A percentile compares a stretch with the other conserved stretches of the same genome.
Conservation (phyloP, 2,797 vertebrate genomes). For the Sebastes paucispinis region DNA sequence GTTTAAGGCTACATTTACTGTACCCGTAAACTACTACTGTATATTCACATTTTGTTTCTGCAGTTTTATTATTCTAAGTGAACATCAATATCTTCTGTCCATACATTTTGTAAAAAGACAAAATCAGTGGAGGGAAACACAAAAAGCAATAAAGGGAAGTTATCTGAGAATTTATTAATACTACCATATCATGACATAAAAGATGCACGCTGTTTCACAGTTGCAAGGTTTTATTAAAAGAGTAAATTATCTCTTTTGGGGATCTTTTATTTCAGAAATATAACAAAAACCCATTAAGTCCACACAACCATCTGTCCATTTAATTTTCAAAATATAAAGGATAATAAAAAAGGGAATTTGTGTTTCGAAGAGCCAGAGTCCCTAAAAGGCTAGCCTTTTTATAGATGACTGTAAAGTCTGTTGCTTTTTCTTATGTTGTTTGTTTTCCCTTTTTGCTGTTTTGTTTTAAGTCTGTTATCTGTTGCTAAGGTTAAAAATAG, state of each 20-base stretch:
- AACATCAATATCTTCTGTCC: neutral
- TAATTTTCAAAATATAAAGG: neutral
- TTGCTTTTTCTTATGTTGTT: neutral
- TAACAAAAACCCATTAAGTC: neutral
- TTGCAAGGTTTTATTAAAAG: conserved; percentile 1
- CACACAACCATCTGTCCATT: neutral
- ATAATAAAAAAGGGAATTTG: neutral
- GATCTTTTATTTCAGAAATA: neutral
- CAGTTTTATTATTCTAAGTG: neutral
- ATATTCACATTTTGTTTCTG: neutral
- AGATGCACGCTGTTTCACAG: neutral
- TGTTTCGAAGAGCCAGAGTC: neutral
- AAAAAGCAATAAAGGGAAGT: neutral
- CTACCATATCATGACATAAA: neutral
- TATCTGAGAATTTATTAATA: neutral
- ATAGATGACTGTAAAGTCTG: neutral
- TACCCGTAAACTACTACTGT: neutral
- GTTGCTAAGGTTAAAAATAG: neutral
- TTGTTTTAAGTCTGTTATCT: neutral
- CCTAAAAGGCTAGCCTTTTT: neutral
- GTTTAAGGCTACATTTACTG: neutral
- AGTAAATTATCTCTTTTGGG: neutral
- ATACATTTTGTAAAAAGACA: neutral
- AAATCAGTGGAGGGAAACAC: neutral
- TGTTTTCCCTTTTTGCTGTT: neutral